Conservation (phyloP, 2,888 invertebrate genomes). For the Gisinianus flammeolus region DNA sequence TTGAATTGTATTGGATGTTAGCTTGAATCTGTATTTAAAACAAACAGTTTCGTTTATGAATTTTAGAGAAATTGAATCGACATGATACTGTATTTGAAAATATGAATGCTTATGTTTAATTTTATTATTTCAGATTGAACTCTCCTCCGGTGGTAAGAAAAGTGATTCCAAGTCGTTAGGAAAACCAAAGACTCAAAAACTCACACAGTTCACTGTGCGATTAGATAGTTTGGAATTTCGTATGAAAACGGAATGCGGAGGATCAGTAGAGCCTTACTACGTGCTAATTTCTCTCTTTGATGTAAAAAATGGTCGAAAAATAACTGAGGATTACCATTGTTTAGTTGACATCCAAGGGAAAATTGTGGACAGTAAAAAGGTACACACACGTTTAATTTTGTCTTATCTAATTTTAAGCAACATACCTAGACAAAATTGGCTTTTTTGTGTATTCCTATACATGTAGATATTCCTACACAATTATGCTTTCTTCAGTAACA, state of each 20-base stretch:
- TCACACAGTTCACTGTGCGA: conserved; percentile 45
- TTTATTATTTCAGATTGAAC: conserved; percentile 45
- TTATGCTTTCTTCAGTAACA: too few relatives aligned
- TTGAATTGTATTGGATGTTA: too few relatives aligned
- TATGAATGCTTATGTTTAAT: too few relatives aligned
- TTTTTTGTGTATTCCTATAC: too few relatives aligned
- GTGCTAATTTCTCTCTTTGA: conserved; percentile 89
- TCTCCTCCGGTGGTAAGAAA: conserved; percentile 36
- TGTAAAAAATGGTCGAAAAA: conserved; percentile 81
- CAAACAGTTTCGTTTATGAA: too few relatives aligned
- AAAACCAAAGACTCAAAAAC: conserved; percentile 31
- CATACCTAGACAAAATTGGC: too few relatives aligned
- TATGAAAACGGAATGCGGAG: conserved; percentile 54
- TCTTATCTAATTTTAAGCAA: too few relatives aligned
- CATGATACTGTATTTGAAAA: not conserved
- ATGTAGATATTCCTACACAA: too few relatives aligned
- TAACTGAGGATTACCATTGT: conserved; percentile 92
- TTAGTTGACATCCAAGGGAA: conserved; percentile 54
- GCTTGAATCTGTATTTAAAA: too few relatives aligned
- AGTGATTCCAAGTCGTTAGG: conserved; percentile 31
- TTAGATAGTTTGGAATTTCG: conserved; percentile 56
- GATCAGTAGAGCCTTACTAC: conserved; percentile 88
- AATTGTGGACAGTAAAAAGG: conserved; percentile 54
- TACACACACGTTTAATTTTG: conserved; percentile 33
- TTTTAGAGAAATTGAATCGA: not conserved